Base-by-base conservation (phyloP, 2,113 vertebrate genomes). In the Rhegmatorhina hoffmannsi region DNA sequence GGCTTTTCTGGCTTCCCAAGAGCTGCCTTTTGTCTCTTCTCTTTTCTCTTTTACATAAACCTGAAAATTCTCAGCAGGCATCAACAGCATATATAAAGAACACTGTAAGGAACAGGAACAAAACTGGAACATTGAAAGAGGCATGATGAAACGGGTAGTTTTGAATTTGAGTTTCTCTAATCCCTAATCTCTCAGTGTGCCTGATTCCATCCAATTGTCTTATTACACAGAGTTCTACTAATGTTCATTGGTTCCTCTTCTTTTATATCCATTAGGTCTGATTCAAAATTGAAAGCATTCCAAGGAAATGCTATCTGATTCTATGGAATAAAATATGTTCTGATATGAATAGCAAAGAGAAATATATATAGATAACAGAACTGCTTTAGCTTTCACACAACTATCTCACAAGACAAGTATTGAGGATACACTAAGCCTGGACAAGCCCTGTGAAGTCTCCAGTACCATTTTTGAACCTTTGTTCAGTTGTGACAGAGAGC, bases 191-290 rank as follows among this genome's bases (percentile, higher is more conserved):
- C 18, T 83, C 31, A 29, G 4, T 24, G 11, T 70, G 11, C 75
- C 60, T 84, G 50, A 52, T 52, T 52, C 50, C 44, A 31, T 28
- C 60, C 31, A 21, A 31, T 44, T 21, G 5, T 55, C 26, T 34
- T 87, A 60, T 20, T 60, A 50, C 26, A 23, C 0, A 25, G 29
- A 68, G 11, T 58, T 85, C 0, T 0, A 60, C 43, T 58, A 26
- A 17, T 20, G 50, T 47, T 58, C 12, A 49, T 25, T 60, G 40
- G 34, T 60, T 90, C 26, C 2, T 55, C 15, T 59, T 64, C 20
- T 75, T 74, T 85, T 64, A 26, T 62, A 23, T 29, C 2, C 21
- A 46, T 34, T 70, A 28, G 7, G 10, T 67, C 18, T 84, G 43
- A 84, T 84, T 17, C 15, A 69, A 89, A 92, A 44, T 9, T 17